phyloP scores from a whole-genome alignment of 2,797 vertebrate genomes.

The Characodon lateralis region DNA sequence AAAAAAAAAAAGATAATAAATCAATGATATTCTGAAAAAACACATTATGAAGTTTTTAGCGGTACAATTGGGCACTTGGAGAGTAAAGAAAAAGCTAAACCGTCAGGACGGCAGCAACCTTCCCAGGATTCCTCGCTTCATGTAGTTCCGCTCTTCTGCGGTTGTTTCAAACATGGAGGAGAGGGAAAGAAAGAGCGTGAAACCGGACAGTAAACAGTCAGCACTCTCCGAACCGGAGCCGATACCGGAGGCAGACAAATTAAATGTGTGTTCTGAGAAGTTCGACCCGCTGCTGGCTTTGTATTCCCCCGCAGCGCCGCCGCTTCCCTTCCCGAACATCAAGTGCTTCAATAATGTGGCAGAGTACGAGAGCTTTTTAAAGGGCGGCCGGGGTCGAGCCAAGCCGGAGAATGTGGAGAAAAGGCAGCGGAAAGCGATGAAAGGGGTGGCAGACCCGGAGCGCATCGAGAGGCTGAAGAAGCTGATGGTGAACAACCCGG shows the following conservation, averaged over 20 bases:
- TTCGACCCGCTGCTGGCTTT: slow-evolving; percentile 91
- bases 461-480: slow-evolving; percentile 85
- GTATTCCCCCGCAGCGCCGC: slow-evolving; percentile 82
- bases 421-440: slow-evolving; percentile 70
- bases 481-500: slow-evolving; percentile 82
- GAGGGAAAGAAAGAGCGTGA: slow-evolving; percentile 46
- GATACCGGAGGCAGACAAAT: slow-evolving; percentile 36
- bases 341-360: slow-evolving; percentile 94
- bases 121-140: slow-evolving; percentile 44
- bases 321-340: slow-evolving; percentile 86
- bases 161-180: slow-evolving; percentile 88
- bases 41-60: neutral
- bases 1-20: neutral
- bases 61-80: too few species aligned
- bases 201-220: slow-evolving; percentile 10
- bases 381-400: slow-evolving; percentile 80
- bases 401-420: slow-evolving; percentile 84
- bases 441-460: slow-evolving; percentile 81
- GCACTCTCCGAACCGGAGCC: neutral
- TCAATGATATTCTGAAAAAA: neutral
- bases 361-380: slow-evolving; percentile 90
- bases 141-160: slow-evolving; percentile 37
- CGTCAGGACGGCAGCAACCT: neutral
- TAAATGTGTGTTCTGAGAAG: slow-evolving; percentile 87
- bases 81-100: neutral